Evolutionary conservation across 2,888 invertebrate species (phyloP).

Genomic region (Agonopterix alstromeriana): DNA sequence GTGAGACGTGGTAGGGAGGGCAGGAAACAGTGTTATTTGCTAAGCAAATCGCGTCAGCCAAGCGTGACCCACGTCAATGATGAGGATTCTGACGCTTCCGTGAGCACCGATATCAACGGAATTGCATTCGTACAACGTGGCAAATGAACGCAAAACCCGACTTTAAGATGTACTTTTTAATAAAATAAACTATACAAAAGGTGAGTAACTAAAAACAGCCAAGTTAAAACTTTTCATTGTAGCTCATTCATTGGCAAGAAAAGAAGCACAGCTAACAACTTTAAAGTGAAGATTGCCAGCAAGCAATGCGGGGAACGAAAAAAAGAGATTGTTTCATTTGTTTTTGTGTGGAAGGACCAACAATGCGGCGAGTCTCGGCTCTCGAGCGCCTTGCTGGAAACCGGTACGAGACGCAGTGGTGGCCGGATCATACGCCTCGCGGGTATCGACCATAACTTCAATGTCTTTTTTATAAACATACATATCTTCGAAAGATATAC

Average conservation of each 20-base stretch:
- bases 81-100: constrained; percentile 40
- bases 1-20: constrained; percentile 12
- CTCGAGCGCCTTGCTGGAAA: constrained; percentile 35
- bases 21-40: constrained; percentile 48
- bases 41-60: constrained; percentile 53
- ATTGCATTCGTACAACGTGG: constrained; percentile 14
- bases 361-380: constrained; percentile 57
- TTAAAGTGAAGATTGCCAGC: constrained; percentile 1
- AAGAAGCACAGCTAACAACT: background rate
- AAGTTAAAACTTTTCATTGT: background rate
- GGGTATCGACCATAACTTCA: constrained; percentile 51
- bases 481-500: background rate
- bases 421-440: constrained; percentile 49
- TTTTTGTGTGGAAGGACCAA: constrained; percentile 65
- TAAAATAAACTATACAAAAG: background rate
- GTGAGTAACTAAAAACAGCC: background rate
- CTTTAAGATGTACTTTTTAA: background rate
- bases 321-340: constrained; percentile 63
- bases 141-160: background rate
- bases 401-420: constrained; percentile 57
- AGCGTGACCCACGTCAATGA: constrained; percentile 45
- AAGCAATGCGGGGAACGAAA: constrained; percentile 32
- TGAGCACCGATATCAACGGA: constrained; percentile 27
- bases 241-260: background rate
- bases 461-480: constrained; percentile 24